Evolutionary conservation across 2,888 invertebrate species (phyloP), one percentile per base, ranked within the genome.

Genomic region (Diarsia brunnea): DNA sequence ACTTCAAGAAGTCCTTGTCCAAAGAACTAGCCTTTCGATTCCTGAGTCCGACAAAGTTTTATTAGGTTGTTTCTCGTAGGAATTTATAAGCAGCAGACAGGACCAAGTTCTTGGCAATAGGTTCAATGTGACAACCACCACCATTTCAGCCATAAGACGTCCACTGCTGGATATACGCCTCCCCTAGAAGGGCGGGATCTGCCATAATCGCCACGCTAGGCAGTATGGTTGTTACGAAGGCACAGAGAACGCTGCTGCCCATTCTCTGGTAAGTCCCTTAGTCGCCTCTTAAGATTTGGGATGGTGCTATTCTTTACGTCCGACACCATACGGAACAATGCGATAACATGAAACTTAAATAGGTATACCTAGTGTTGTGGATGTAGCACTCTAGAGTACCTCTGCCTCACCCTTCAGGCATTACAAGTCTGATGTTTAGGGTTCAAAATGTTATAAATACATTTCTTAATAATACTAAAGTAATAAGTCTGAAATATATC

Each of bases 401-500:
- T 58, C 27, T 58, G 7, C 16, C 24, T 58, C 0, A 12, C 61
- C 5, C 38, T 43, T n/a, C 8, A n/a, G 7, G 7, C n/a, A n/a
- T 14, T n/a, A 43, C 8, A 14, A n/a, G n/a, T 16, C n/a, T 63
- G 43, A n/a, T n/a, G 38, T 38, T 38, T n/a, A 38, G 38, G 38
- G 38, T 38, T 27, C 7, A 31, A 31, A 19, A 67, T 66, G 8
- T 31, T 10, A 24, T 1, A 31, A 0, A n/a, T 1, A 31, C 0
- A n/a, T 31, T 31, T 67, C 10, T 47, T n/a, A 69, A 69, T n/a
- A 38, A 70, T 47, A 2, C 19, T 10, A 31, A 70, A 47, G 19
- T 47, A 47, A n/a, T 47, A 47, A 31, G 47, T 47, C 69, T 70
- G 69, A 10, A 1, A 19, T 10, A 24, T 47, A n/a, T 70, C 68